These are phyloP conservation scores for Ellobium chinense DNA, from an alignment of 2,888 invertebrate genomes.

Conservation along the genomic window DNA sequence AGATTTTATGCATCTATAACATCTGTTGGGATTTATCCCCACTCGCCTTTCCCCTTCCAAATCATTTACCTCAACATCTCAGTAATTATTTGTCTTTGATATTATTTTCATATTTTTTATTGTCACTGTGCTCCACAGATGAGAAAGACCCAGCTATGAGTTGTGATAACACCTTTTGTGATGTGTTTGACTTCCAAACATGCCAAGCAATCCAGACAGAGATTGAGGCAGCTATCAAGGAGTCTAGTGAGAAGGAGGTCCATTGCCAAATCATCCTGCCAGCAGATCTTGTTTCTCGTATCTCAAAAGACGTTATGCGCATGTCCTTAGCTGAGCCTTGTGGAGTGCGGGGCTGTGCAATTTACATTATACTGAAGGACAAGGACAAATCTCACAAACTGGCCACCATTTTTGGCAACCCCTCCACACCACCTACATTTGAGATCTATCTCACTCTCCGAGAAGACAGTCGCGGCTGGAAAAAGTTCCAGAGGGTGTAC, in stretches of 20 bases:
- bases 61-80: neutral
- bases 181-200: slow-evolving; percentile 10
- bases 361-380: slow-evolving; percentile 88
- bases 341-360: slow-evolving; percentile 90
- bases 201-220: slow-evolving; percentile 22
- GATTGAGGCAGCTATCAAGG: slow-evolving; percentile 37
- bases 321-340: slow-evolving; percentile 94
- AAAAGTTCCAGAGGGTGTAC: slow-evolving; percentile 91
- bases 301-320: slow-evolving; percentile 88
- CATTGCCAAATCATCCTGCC: slow-evolving; percentile 35
- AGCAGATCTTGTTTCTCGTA: slow-evolving; percentile 84
- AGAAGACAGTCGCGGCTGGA: slow-evolving; percentile 92
- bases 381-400: slow-evolving; percentile 82
- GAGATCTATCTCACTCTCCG: slow-evolving; percentile 93
- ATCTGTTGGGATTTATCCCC: too few species aligned
- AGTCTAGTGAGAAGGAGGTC: slow-evolving; percentile 19
- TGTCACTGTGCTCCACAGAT: too few species aligned
- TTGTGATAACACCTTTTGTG: neutral
- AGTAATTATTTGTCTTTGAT: neutral
- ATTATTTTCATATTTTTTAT: too few species aligned
- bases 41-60: neutral
- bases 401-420: slow-evolving; percentile 91
- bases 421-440: slow-evolving; percentile 92
- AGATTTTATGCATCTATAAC: too few species aligned
- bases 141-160: slow-evolving; percentile 31